Conservation (phyloP, 2,888 invertebrate genomes). For the Siphlonurus alternatus region DNA sequence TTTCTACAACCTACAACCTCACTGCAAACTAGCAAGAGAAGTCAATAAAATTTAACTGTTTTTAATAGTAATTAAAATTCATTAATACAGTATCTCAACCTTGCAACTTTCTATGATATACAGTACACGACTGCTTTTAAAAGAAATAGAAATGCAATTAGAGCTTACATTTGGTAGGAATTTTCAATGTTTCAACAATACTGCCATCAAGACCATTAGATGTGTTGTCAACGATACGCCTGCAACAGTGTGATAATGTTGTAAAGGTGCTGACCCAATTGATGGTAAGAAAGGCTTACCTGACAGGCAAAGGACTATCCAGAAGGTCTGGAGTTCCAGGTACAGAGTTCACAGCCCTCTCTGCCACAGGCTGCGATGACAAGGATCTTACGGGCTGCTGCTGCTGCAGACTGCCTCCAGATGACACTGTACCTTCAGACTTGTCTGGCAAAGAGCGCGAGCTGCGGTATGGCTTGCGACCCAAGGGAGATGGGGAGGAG, state of each 20-base stretch:
- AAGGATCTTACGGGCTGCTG: conserved; percentile 5
- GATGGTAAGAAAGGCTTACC: too few relatives aligned
- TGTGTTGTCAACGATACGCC: too few relatives aligned
- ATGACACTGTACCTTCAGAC: conserved; percentile 4
- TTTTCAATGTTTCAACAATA: background rate
- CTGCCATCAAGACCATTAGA: conserved; percentile 14
- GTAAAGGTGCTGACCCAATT: too few relatives aligned
- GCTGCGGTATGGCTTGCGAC: conserved; percentile 10
- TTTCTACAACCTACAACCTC: too few relatives aligned
- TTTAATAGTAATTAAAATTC: background rate
- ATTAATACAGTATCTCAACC: background rate
- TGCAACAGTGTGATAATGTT: too few relatives aligned
- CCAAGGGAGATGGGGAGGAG: conserved; percentile 18
- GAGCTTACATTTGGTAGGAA: background rate
- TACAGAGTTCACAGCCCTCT: background rate
- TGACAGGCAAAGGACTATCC: background rate
- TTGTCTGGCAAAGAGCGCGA: conserved; percentile 14
- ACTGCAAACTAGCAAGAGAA: background rate
- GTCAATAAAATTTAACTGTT: background rate
- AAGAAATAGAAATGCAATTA: too few relatives aligned
- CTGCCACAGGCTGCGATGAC: conserved; percentile 5
- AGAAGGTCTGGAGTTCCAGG: conserved; percentile 4
- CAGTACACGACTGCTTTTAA: too few relatives aligned
- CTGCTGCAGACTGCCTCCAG: too few relatives aligned
- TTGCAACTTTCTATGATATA: too few relatives aligned